A percentile compares a stretch with the other conserved stretches of the same genome.
Conservation (phyloP, 2,797 vertebrate genomes). For the Masticophis lateralis region DNA sequence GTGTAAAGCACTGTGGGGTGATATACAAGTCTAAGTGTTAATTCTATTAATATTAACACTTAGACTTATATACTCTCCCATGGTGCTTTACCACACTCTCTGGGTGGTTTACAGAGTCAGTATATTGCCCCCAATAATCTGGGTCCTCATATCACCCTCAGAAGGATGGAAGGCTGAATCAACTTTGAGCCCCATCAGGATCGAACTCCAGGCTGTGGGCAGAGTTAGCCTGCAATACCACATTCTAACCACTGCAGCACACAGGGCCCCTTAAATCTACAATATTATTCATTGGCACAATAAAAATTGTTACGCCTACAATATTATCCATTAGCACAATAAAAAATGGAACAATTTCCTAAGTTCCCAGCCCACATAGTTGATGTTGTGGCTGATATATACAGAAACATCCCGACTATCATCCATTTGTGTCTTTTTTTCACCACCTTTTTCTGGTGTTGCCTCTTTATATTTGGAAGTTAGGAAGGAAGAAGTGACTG, state of each 20-base stretch:
- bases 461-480: background rate
- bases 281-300: background rate
- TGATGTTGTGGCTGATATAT: background rate
- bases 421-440: background rate
- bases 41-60: background rate
- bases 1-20: too few species aligned
- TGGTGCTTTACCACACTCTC: background rate
- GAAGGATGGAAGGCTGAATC: background rate
- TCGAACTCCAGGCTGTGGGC: background rate
- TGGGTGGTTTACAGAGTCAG: background rate
- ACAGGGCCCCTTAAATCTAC: background rate
- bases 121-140: background rate
- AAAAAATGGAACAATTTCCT: background rate
- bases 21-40: too few species aligned
- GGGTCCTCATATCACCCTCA: background rate
- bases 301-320: background rate
- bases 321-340: background rate
- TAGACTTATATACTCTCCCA: background rate
- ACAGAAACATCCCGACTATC: background rate
- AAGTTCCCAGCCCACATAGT: background rate
- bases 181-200: background rate
- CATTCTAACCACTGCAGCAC: background rate
- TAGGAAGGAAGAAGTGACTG: background rate
- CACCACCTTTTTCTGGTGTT: background rate
- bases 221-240: background rate